Evolutionary conservation across 1,140 invertebrate species (phyloP), one percentile per base, ranked within the genome.

Genomic region (Drosophila bocki): DNA sequence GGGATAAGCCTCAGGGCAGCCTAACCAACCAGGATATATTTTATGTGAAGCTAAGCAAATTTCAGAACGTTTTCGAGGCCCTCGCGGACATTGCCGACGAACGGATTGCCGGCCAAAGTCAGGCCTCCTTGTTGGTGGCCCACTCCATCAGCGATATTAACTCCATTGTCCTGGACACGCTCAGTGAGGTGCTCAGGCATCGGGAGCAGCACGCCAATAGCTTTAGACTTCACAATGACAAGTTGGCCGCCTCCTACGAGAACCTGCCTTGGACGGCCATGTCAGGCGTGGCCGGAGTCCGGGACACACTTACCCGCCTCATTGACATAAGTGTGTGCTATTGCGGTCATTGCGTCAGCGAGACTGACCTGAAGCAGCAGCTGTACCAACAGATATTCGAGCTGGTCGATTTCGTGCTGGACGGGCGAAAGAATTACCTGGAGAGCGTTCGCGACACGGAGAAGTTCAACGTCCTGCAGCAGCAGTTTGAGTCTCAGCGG

Each of bases 391-490:
- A 97, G 83, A 91, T 97, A 33, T 93, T 96, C 0, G 94, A 95
- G 58, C 83, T 98, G 2, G 94, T 96, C n/a, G 96, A 97, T 91
- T 93, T 97, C 12, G 95, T 97, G 67, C 93, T 98, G 32, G 96
- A 97, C 82, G 96, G 96, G 1, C 95, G 95, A 61, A 95, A 95
- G 82, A 94, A 93, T 61, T 96, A 97, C 83, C 87, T 97, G 33
- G 94, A 96, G 22, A 97, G 96, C 74, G 93, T 97, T 9, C 93
- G 94, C 5, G 94, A 93, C 42, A 94, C 94, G 0, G 93, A 95
- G 11, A 94, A 95, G 77, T 95, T 94, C 56, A 93, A 94, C 42
- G 92, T 94, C 50, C 78, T 95, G 17, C 83, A 95, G 17, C 95
- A 96, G 78, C 94, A 95, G 74, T 97, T 96, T 82, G 95, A 96